Conservation (phyloP, 2,797 vertebrate genomes). For the Helostoma temminkii region DNA sequence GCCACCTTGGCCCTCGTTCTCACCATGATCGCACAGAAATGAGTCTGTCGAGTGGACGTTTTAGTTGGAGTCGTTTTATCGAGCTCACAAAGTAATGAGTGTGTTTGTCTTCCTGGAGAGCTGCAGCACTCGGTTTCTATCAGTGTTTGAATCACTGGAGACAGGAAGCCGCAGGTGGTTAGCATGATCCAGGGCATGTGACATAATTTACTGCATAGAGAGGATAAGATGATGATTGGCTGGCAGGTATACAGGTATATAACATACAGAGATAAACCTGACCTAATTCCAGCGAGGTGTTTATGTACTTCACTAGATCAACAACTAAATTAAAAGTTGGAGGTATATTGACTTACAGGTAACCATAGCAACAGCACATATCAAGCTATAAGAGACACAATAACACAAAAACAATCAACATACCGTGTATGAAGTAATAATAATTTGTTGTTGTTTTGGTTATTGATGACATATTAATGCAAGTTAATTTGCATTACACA, state of each 20-base stretch:
- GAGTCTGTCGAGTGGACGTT: conserved; percentile 51
- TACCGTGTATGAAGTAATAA: too few species aligned
- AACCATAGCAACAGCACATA: conserved; percentile 5
- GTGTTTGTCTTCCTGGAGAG: conserved; percentile 51
- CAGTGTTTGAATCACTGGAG: not conserved
- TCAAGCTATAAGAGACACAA: not conserved
- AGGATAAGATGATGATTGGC: conserved; percentile 10
- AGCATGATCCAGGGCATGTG: not conserved
- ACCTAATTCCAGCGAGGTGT: too few species aligned
- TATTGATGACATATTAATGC: too few species aligned
- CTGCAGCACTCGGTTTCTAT: not conserved
- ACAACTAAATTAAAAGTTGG: too few species aligned
- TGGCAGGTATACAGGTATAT: not conserved
- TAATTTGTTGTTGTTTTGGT: too few species aligned
- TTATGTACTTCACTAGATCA: too few species aligned
- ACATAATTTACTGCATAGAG: not conserved
- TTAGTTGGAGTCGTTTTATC: conserved; percentile 44
- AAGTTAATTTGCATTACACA: too few species aligned
- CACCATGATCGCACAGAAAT: conserved; percentile 50
- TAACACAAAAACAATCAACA: not conserved
- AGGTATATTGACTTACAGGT: conserved; percentile 2
- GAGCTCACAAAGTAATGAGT: conserved; percentile 45
- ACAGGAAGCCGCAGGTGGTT: conserved; percentile 48
- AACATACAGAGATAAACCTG: too few species aligned
- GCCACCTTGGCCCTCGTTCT: conserved; percentile 43